phyloP scores from a whole-genome alignment of 2,888 invertebrate genomes.

The Himalopsyche anomala region DNA sequence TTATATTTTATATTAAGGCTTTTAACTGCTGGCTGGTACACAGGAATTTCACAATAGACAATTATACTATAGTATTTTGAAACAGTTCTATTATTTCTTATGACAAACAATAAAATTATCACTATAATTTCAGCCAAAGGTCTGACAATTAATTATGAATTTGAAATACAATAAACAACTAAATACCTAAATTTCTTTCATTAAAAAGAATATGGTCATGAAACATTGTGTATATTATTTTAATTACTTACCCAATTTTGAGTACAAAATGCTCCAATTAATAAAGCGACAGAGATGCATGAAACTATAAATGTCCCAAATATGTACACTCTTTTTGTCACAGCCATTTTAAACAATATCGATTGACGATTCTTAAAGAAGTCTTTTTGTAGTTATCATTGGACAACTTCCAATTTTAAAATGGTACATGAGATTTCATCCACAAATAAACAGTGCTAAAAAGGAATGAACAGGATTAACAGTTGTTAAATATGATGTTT shows the following conservation, averaged over 20 bases:
- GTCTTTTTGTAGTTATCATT: constrained; percentile 9
- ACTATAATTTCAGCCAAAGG: background rate
- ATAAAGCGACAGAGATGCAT: constrained; percentile 71
- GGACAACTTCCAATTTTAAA: background rate
- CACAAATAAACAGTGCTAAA: background rate
- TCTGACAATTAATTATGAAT: background rate
- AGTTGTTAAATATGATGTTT: no score
- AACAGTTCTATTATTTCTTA: no score
- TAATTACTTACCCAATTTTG: constrained; percentile 73
- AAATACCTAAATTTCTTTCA: background rate
- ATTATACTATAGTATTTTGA: no score
- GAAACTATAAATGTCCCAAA: constrained; percentile 72
- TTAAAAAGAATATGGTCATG: background rate
- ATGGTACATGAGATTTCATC: background rate
- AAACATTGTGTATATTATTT: background rate
- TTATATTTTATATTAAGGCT: no score
- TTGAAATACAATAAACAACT: background rate
- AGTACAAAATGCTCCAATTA: constrained; percentile 71
- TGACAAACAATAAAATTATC: background rate
- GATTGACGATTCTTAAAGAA: background rate
- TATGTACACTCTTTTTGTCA: constrained; percentile 72
- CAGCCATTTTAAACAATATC: constrained; percentile 70
- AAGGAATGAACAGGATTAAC: background rate
- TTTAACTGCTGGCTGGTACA: no score
- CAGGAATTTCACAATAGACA: background rate